A percentile compares a stretch with the other conserved stretches of the same genome.
These are phyloP conservation scores for Platyrinchus mystaceus DNA, from an alignment of 2,797 vertebrate species.

Conservation along the genomic window DNA sequence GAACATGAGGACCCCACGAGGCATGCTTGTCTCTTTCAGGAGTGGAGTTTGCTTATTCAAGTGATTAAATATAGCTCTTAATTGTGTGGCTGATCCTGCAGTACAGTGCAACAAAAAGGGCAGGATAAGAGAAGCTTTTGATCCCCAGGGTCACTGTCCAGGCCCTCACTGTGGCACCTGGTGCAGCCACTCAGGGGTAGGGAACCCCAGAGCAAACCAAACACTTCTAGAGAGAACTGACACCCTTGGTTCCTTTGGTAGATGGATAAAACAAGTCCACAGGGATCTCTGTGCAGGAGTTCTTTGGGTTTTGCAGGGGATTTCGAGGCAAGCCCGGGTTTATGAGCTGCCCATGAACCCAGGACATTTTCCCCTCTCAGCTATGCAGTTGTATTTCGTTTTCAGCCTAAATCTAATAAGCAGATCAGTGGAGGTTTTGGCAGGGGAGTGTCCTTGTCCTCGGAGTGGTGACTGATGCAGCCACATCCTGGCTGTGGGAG, in stretches of 20 bases:
- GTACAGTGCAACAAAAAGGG: not conserved
- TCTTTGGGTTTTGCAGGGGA: not conserved
- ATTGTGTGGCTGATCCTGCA: not conserved
- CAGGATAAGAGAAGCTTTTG: not conserved
- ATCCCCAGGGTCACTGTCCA: not conserved
- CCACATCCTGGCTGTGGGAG: not conserved
- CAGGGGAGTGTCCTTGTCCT: not conserved
- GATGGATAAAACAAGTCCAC: not conserved
- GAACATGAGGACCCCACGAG: not conserved
- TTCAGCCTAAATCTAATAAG: not conserved
- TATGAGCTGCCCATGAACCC: not conserved
- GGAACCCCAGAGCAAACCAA: not conserved
- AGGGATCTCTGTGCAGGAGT: not conserved
- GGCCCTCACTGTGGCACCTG: accelerated
- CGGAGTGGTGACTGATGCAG: not conserved
- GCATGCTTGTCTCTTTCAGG: not conserved
- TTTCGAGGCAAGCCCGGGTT: not conserved
- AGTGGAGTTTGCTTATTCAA: not conserved
- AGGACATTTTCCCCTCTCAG: not conserved
- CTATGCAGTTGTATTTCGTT: not conserved
- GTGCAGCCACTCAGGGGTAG: not conserved
- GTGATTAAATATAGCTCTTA: not conserved
- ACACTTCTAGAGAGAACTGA: not conserved
- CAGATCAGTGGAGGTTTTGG: not conserved
- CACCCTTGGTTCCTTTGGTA: not conserved